Evolutionary conservation across 1,140 invertebrate species (phyloP), one percentile per base, ranked within the genome.

Genomic region (Drosophila bipectinata): DNA sequence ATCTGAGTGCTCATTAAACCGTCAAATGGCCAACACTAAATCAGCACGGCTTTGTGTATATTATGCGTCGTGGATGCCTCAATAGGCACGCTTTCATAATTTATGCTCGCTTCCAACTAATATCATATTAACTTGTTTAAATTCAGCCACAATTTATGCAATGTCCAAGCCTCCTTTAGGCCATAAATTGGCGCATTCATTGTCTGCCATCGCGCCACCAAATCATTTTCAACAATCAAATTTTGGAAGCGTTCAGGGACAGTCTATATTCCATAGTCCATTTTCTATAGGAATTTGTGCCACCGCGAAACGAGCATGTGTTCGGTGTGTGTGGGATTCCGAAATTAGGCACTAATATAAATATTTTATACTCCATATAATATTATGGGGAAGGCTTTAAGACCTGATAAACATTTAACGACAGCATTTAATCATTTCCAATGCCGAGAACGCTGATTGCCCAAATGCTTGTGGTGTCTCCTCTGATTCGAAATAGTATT

Each of bases 1-100:
- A 89, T 88, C 75, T 83, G 83, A 87, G 79, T 87, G 83, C 83
- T 89, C 83, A 87, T 88, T 83, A 89, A 87, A 87, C 84, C 79
- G 87, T 76, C 57, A 88, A 88, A 88, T 79, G 60, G 60, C 79
- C 51, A 60, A 56, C 48, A 68, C 75, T 88, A 87, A 87, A 88
- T 87, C 82, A 88, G 81, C 49, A 28, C 64, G 49, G 79, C 60
- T 73, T 88, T 87, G 83, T 82, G 72, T 62, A 72, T 60, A 60
- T 67, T 58, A 44, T 60, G 59, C 55, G 52, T 45, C 47, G 34
- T 48, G 18, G 28, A 26, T 44, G n/a, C 41, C 14, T 44, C 41
- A 44, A 44, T 44, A 21, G 9, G 49, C 78, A 76, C 83, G 64
- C 82, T 79, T 55, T 34, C 62, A 62, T 83, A 87, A 87, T 87